A percentile compares a stretch with the other conserved stretches of the same genome.
phyloP scores from a whole-genome alignment of 2,113 vertebrate genomes.

The Urocynchramus pylzowi region DNA sequence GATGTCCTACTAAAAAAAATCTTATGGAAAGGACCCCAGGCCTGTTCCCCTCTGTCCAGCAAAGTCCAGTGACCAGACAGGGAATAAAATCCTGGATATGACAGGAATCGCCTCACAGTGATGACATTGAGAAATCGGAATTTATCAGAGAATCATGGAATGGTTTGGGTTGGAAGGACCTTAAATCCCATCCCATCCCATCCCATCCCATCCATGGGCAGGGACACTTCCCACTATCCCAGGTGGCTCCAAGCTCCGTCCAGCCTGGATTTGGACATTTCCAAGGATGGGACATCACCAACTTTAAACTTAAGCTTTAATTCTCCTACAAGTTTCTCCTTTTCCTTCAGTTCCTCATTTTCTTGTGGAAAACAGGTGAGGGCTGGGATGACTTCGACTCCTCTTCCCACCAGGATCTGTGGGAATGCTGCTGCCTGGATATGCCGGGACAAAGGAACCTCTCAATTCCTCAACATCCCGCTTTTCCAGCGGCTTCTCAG shows the following conservation, averaged over 20 bases:
- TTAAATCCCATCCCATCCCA: background rate
- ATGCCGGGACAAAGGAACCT: fast-evolving
- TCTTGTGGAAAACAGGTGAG: background rate
- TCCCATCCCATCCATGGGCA: background rate
- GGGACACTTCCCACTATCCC: background rate
- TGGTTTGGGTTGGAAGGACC: background rate
- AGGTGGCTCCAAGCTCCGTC: fast-evolving
- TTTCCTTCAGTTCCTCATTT: background rate
- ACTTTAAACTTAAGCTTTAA: background rate
- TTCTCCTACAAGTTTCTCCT: background rate
- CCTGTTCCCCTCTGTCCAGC: background rate
- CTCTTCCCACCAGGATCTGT: background rate
- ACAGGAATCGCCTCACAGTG: background rate
- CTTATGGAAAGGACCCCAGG: background rate
- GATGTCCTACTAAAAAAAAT: background rate
- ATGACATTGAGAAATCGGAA: fast-evolving
- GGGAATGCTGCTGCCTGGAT: background rate
- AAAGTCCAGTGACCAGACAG: background rate
- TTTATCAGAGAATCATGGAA: background rate
- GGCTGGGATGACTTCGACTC: background rate
- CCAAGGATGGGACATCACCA: background rate
- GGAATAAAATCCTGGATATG: background rate
- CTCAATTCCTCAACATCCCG: background rate
- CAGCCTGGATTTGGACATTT: background rate
- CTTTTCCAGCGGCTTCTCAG: background rate